A percentile compares a stretch with the other conserved stretches of the same genome.
These are phyloP conservation scores for Clunio marinus DNA, from an alignment of 2,888 invertebrate species.

Conservation along the genomic window DNA sequence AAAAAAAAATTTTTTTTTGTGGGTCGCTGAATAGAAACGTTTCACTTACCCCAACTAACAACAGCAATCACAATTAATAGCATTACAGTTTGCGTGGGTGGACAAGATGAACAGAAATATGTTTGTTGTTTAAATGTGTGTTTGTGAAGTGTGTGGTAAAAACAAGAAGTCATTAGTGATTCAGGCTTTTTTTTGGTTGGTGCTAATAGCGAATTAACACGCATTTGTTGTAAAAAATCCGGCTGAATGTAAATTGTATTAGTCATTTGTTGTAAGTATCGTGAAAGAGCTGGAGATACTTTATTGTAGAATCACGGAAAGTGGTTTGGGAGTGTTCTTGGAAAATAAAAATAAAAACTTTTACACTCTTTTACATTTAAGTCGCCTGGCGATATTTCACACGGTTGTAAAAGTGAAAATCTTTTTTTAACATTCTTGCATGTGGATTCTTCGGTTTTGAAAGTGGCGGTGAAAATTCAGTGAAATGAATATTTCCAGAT, in stretches of 20 bases:
- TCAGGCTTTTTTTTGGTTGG: constrained; percentile 9
- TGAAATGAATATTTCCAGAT: background rate
- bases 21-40: background rate
- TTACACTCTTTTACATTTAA: too few relatives aligned
- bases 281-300: background rate
- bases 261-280: constrained; percentile 20
- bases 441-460: too few relatives aligned
- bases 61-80: constrained; percentile 29
- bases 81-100: background rate
- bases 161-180: constrained; percentile 37
- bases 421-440: too few relatives aligned
- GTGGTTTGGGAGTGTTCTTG: too few relatives aligned
- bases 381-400: constrained; percentile 30
- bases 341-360: too few relatives aligned
- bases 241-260: constrained; percentile 30
- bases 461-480: background rate
- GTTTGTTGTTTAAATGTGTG: background rate
- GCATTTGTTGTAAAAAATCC: constrained; percentile 21
- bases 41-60: background rate
- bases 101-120: background rate
- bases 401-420: constrained; percentile 25
- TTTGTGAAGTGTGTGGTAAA: background rate
- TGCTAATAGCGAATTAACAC: constrained; percentile 38
- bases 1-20: background rate
- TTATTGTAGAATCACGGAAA: background rate